Evolutionary conservation across 2,797 vertebrate species (phyloP).

Genomic region (Poeciliopsis gracilis): DNA sequence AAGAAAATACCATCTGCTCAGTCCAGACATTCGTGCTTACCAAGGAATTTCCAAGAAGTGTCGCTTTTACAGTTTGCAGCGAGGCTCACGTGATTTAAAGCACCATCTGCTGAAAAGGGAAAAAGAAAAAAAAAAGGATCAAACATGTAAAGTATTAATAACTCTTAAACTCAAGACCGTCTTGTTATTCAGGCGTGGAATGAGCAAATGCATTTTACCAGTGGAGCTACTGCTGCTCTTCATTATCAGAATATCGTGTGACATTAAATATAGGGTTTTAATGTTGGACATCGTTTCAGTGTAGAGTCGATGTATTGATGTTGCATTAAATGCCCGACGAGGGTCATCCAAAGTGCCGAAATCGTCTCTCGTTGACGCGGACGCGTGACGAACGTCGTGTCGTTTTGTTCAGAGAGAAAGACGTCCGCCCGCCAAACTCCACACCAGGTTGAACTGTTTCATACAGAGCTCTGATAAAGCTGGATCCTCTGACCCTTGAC

Average conservation of each 20-base stretch:
- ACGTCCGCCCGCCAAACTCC: too few relatives aligned
- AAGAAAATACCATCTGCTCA: slow-evolving; percentile 4
- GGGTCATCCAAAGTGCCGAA: too few relatives aligned
- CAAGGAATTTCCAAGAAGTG: background rate
- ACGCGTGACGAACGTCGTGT: too few relatives aligned
- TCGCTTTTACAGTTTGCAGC: background rate
- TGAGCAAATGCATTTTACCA: background rate
- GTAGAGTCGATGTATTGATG: background rate
- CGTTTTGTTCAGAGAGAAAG: too few relatives aligned
- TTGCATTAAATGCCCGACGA: background rate
- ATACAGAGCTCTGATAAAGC: background rate
- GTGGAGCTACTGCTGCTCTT: background rate
- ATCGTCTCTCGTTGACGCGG: too few relatives aligned
- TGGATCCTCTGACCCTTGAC: background rate
- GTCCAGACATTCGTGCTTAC: slow-evolving; percentile 8
- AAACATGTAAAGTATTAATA: background rate
- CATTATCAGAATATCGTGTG: background rate
- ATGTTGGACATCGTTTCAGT: background rate
- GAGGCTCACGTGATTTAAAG: background rate
- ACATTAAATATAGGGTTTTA: background rate
- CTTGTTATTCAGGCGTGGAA: background rate
- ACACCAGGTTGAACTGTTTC: too few relatives aligned
- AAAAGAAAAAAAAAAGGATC: background rate
- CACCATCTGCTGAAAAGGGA: background rate
- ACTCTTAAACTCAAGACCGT: background rate